These are phyloP conservation scores for Astropecten irregularis DNA, from an alignment of 53 echinoderm and acorn worm species.

Conservation along the genomic window DNA sequence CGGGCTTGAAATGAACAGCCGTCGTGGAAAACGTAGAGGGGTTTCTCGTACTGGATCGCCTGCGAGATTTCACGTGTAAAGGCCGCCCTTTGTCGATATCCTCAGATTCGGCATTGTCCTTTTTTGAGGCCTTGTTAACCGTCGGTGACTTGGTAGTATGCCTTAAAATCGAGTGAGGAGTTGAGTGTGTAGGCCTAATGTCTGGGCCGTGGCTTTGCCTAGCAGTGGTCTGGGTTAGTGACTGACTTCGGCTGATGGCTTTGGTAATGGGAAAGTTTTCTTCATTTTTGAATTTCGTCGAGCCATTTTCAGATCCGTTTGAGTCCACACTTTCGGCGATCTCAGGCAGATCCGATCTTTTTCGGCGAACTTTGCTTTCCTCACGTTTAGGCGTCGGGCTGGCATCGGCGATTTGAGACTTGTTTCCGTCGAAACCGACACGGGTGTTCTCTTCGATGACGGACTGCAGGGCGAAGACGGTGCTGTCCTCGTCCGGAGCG, in stretches of 20 bases:
- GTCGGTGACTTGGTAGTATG: not conserved
- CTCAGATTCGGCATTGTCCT: not conserved
- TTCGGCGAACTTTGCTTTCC: not conserved
- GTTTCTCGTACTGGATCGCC: not conserved
- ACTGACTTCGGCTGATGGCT: slow-evolving; percentile 12
- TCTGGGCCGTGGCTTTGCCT: too few species aligned
- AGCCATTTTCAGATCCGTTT: not conserved
- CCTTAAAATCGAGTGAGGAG: not conserved
- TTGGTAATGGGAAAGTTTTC: slow-evolving; percentile 13
- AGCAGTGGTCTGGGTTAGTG: not conserved
- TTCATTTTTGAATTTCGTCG: not conserved
- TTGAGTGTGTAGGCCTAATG: too few species aligned
- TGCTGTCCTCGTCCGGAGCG: slow-evolving; percentile 53
- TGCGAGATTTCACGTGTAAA: not conserved
- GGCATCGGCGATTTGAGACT: not conserved
- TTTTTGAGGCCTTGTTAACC: not conserved
- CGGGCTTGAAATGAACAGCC: not conserved
- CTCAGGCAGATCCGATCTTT: slow-evolving; percentile 6
- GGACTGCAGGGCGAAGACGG: slow-evolving; percentile 18
- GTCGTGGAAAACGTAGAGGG: not conserved
- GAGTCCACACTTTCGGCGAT: slow-evolving; percentile 1
- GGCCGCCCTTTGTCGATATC: not conserved
- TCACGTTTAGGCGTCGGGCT: not conserved
- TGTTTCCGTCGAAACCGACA: not conserved
- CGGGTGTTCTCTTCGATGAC: slow-evolving; percentile 33